A percentile compares a stretch with the other conserved stretches of the same genome.
Evolutionary conservation across 2,113 vertebrate genomes (phyloP).

Genomic region (Halichoerus grypus): DNA sequence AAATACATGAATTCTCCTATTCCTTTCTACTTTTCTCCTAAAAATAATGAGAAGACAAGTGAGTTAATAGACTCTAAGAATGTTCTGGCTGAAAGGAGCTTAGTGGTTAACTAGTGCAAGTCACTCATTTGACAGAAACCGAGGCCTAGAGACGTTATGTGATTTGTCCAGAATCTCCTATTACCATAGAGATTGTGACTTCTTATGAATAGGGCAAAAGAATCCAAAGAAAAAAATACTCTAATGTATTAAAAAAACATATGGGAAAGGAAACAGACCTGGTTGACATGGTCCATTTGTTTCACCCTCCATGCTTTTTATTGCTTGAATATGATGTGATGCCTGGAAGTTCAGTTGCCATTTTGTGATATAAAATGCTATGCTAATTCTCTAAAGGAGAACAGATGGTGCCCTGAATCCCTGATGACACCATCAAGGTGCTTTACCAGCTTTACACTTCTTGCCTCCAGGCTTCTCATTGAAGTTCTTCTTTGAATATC

Average conservation of each 20-base stretch:
- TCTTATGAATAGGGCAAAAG: not conserved
- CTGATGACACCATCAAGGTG: not conserved
- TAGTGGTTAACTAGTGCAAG: not conserved
- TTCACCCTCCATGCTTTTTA: not conserved
- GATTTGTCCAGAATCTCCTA: not conserved
- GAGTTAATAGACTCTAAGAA: slow-evolving; percentile 11
- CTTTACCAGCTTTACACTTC: not conserved
- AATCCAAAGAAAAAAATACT: slow-evolving; percentile 20
- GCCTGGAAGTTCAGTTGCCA: not conserved
- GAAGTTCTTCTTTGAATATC: not conserved
- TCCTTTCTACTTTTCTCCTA: slow-evolving; percentile 33
- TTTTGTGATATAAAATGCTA: not conserved
- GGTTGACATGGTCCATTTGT: not conserved
- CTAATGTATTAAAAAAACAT: slow-evolving; percentile 41
- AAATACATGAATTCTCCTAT: not conserved
- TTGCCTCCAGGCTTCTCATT: not conserved
- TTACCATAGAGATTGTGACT: not conserved
- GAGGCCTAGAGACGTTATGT: not conserved
- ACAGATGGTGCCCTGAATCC: not conserved
- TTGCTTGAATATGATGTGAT: slow-evolving; percentile 17
- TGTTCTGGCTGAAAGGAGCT: not conserved
- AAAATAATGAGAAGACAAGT: slow-evolving; percentile 28
- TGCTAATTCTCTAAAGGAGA: not conserved
- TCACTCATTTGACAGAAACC: not conserved
- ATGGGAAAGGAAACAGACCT: not conserved